Evolutionary conservation across 2,113 vertebrate species (phyloP), one percentile per base, ranked within the genome.

Genomic region (Tragulus kanchil): DNA sequence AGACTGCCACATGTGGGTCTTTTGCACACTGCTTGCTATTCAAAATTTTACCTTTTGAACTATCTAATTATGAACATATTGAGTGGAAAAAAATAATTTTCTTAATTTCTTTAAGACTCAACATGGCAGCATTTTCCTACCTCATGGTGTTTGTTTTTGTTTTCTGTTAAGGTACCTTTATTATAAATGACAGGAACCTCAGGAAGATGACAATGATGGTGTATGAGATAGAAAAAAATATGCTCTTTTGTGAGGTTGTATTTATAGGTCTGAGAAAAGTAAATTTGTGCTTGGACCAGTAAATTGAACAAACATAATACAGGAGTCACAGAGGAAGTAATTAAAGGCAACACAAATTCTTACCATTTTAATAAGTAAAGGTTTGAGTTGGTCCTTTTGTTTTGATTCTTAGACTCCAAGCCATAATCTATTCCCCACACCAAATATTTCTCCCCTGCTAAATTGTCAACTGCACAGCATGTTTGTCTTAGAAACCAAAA

Each of bases 161-260:
- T 96, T 86, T 28, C 62, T 69, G 14, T 96, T 93, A 93, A 89
- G 15, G 65, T 79, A 82, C 0, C 75, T 96, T 88, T 93, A 93
- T 79, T 94, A 94, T 79, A 97, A 96, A 96, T 89, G 52, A 93
- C 15, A 93, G 82, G 42, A 97, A 97, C 88, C 21, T 96, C 95
- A 97, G 85, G 88, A 71, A 87, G 88, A 79, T 52, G 64, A 67
- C 85, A 71, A 77, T 82, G 96, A 96, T 61, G 86, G 96, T 96
- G 36, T 19, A 26, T 15, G 16, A 88, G 96, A 85, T 0, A 16
- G 59, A 92, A 52, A 82, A 79, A 85, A 81, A 15, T 86, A 89
- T 75, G 95, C 26, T 67, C 54, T 90, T 95, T 85, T 96, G 23
- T 75, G 67, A 85, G 67, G 96, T 96, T 90, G 84, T 62, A 92